phyloP scores from a whole-genome alignment of 2,797 vertebrate species.

The Pseudochromis fuscus region DNA sequence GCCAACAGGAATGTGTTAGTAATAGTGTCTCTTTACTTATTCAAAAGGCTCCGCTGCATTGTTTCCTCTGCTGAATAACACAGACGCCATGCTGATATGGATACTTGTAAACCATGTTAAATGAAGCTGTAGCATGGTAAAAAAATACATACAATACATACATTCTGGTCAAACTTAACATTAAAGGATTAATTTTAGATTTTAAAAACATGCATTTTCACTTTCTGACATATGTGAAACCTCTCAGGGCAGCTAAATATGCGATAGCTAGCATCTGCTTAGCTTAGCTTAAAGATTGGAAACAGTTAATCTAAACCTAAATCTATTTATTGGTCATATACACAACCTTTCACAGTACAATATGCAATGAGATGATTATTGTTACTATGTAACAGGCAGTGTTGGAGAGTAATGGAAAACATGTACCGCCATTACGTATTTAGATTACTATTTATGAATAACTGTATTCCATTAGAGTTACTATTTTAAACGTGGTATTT shows the following conservation, averaged over 20 bases:
- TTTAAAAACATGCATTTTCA: not conserved
- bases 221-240: not conserved
- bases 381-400: too few species aligned
- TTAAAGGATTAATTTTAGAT: too few species aligned
- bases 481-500: too few species aligned
- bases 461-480: too few species aligned
- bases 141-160: not conserved
- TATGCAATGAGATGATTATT: too few species aligned
- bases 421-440: too few species aligned
- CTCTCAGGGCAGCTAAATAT: constrained; percentile 9
- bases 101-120: constrained; percentile 15
- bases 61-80: constrained; percentile 43
- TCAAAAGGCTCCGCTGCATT: constrained; percentile 53
- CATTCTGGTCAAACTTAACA: too few species aligned
- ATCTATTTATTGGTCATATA: not conserved
- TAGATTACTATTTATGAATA: too few species aligned
- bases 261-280: not conserved
- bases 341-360: too few species aligned
- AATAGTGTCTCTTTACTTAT: constrained; percentile 71
- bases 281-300: constrained; percentile 1
- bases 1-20: constrained; percentile 66
- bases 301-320: not conserved
- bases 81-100: constrained; percentile 12
- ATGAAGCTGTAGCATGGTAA: not conserved
- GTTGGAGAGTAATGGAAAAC: too few species aligned